Conservation (phyloP, 37 sponge, comb jelly and placozoan genomes). For the Aplysina aerophoba region DNA sequence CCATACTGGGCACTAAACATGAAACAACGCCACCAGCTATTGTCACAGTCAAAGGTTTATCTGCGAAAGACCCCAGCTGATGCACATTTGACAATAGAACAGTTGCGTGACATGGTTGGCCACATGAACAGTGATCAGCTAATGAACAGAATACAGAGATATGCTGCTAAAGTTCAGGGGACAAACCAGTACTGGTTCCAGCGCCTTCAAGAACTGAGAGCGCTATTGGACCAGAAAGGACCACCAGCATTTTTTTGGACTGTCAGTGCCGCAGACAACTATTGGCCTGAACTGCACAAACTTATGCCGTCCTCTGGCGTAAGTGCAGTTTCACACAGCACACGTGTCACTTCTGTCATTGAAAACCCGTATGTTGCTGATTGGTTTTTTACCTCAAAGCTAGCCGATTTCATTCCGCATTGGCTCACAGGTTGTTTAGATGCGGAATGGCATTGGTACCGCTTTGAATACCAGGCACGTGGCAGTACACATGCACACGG, state of each 20-base stretch:
- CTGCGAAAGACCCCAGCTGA: conserved; percentile 18
- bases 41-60: conserved; percentile 23
- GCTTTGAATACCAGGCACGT: conserved; percentile 39
- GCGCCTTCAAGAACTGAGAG: conserved; percentile 20
- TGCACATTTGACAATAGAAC: conserved; percentile 38
- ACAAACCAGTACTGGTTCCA: conserved; percentile 49
- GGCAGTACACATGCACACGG: conserved; percentile 49
- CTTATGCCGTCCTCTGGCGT: conserved; percentile 8
- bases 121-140: not conserved
- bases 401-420: not conserved
- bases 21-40: conserved; percentile 18
- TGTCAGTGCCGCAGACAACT: conserved; percentile 32
- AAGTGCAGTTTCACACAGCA: not conserved
- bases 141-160: conserved; percentile 29
- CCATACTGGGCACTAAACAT: conserved; percentile 42
- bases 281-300: conserved; percentile 51
- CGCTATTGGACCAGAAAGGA: conserved; percentile 35
- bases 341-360: not conserved
- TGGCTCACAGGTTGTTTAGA: not conserved
- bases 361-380: conserved; percentile 9
- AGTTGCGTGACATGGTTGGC: conserved; percentile 35
- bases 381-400: conserved; percentile 13
- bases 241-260: conserved; percentile 52
- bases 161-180: conserved; percentile 41
- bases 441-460: not conserved